A percentile compares a stretch with the other conserved stretches of the same genome.
Conservation (phyloP, 1,140 invertebrate genomes). For the Dryas iulia region DNA sequence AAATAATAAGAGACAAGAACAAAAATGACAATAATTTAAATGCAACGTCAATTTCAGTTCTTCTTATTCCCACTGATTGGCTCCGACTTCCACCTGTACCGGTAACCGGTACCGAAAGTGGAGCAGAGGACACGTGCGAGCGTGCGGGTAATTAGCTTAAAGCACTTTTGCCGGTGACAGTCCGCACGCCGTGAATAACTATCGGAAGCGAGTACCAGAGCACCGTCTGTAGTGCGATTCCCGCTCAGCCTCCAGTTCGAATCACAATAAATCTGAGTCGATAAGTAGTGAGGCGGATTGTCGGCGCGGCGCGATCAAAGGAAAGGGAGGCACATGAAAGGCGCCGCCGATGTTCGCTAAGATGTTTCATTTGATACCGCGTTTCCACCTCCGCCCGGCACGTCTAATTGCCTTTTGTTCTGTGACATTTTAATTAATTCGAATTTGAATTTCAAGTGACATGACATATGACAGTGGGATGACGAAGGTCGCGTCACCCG, state of each 20-base stretch:
- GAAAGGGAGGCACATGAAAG: constrained; percentile 65
- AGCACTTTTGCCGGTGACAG: constrained; percentile 52
- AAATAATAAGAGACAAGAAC: no score
- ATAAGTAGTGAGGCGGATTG: constrained; percentile 76
- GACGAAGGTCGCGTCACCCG: constrained; percentile 43
- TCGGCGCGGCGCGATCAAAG: constrained; percentile 74
- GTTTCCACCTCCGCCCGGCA: constrained; percentile 60
- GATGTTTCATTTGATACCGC: constrained; percentile 59
- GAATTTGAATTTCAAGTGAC: constrained; percentile 58
- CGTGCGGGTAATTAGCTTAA: constrained; percentile 33
- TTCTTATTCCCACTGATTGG: not conserved
- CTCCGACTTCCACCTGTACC: not conserved
- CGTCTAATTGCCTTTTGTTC: constrained; percentile 61
- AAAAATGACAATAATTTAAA: not conserved
- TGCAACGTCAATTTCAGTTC: not conserved
- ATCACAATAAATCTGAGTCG: constrained; percentile 79
- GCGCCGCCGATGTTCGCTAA: constrained; percentile 58
- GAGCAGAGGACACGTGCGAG: constrained; percentile 34
- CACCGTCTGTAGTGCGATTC: constrained; percentile 52
- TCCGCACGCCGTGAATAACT: constrained; percentile 48
- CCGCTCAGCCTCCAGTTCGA: constrained; percentile 56
- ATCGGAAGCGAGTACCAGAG: constrained; percentile 47
- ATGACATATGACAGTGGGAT: constrained; percentile 48
- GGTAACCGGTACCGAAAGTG: constrained; percentile 27
- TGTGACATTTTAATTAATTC: constrained; percentile 74